A percentile compares a stretch with the other conserved stretches of the same genome.
Evolutionary conservation across 2,113 vertebrate species (phyloP).

Genomic region (Crotophaga sulcirostris): DNA sequence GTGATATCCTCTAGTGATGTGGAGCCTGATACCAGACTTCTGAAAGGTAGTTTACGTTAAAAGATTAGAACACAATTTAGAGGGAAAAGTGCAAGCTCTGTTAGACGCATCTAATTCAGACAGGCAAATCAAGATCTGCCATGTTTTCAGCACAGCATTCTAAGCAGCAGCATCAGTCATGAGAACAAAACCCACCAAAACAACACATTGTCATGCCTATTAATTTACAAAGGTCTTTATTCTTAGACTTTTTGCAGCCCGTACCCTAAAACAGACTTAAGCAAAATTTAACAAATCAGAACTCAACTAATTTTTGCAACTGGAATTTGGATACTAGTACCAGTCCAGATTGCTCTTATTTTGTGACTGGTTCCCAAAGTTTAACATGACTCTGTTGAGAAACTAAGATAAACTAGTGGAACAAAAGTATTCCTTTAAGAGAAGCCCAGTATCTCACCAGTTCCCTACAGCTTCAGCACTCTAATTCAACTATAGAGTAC

Average conservation of each 20-base stretch:
- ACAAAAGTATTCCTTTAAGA: neutral
- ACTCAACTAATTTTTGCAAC: neutral
- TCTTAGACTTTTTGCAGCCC: neutral
- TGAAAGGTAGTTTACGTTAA: accelerated
- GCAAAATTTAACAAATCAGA: neutral
- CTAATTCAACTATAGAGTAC: neutral
- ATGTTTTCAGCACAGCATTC: neutral
- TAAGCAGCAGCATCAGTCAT: neutral
- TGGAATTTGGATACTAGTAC: neutral
- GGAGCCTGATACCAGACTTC: neutral
- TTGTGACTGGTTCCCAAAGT: neutral
- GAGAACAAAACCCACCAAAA: neutral
- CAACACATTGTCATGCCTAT: neutral
- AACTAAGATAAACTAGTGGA: neutral
- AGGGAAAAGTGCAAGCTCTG: neutral
- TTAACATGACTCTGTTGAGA: neutral
- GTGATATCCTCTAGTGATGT: neutral
- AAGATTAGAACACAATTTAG: neutral
- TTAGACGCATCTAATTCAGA: neutral
- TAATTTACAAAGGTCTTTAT: neutral
- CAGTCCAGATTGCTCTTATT: neutral
- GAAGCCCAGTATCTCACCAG: neutral
- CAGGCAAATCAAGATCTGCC: neutral
- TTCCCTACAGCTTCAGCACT: neutral
- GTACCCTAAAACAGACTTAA: neutral